Base-by-base conservation (phyloP, 2,113 vertebrate species). In the Sinocyclocheilus anophthalmus region DNA sequence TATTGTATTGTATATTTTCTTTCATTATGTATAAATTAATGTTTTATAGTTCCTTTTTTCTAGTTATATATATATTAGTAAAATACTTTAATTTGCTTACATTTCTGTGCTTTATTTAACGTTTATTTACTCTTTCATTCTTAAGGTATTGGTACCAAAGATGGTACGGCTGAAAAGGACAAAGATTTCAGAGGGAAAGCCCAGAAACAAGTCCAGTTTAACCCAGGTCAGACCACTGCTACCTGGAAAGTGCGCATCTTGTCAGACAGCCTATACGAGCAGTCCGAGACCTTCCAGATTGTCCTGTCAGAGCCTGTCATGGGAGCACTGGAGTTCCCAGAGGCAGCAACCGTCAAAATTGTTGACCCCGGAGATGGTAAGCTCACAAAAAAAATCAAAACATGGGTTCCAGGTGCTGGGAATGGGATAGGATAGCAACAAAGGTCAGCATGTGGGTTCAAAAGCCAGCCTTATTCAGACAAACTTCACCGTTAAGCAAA, bases 131-230 rank as follows among this genome's bases (percentile, higher is more conserved):
- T 11, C 33, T 76, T 78, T 85, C 5, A 7, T 73, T 84, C 6
- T 14, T 6, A 86, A 99, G 97, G 97, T 91, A 99, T 99, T 76
- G 92, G 96, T 88, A 98, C 98, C 13, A 95, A 88, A 87, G 98
- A 98, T 59, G 97, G 96, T 50, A 96, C 96, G 0, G 98, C 98
- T 42, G 90, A 93, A 85, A 97, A 95, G 89, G 97, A 98, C 90
- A 96, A 95, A 90, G 98, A 99, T 88, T 99, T 99, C 91, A 94
- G 94, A 85, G 97, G 97, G 16, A 99, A 98, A 91, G 94, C 96
- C 5, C 98, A 99, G 91, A 97, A 95, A 79, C 98, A 99, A 88
- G 97, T 99, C 85, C 98, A 99, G 91, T 99, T 99, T 92, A 99
- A 98, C 92, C 97, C 98, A 0, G 97, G 98, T 69, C 98, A 99